These are phyloP conservation scores for Byasa hedistus DNA, from an alignment of 2,888 invertebrate species.

Conservation along the genomic window DNA sequence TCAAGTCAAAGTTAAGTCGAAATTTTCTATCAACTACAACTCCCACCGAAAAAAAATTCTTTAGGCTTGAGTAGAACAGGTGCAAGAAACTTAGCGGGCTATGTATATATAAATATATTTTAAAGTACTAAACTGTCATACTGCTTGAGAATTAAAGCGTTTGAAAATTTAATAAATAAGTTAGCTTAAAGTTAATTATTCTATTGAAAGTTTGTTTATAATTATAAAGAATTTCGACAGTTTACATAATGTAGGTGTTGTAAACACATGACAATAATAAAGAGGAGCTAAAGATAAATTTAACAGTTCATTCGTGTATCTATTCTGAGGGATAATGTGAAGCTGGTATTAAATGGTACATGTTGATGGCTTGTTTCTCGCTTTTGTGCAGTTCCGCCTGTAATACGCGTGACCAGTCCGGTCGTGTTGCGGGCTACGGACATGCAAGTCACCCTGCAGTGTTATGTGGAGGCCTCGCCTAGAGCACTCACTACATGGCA, in stretches of 20 bases:
- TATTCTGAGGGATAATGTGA: not conserved
- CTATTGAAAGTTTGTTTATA: not conserved
- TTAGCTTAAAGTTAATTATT: not conserved
- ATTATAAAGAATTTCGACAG: not conserved
- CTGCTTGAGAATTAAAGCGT: too few species aligned
- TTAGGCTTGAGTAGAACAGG: too few species aligned
- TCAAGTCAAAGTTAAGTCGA: too few species aligned
- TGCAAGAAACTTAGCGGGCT: too few species aligned
- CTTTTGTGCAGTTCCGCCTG: slow-evolving; percentile 84
- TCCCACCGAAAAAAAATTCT: too few species aligned
- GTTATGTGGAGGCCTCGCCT: slow-evolving; percentile 92
- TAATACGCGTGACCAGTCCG: slow-evolving; percentile 90
- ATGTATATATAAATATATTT: too few species aligned
- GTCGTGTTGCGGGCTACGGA: slow-evolving; percentile 89
- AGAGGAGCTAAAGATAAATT: not conserved
- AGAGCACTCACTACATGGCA: slow-evolving; percentile 91
- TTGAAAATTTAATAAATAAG: too few species aligned
- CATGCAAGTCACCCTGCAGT: slow-evolving; percentile 89
- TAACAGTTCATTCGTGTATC: not conserved
- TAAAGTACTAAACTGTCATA: too few species aligned
- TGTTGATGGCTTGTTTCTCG: not conserved
- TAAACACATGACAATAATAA: too few species aligned
- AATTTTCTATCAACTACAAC: too few species aligned
- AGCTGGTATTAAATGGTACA: not conserved
- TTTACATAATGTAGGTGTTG: not conserved